Base-by-base conservation (phyloP, 2,888 invertebrate species). In the Acleris emargana region DNA sequence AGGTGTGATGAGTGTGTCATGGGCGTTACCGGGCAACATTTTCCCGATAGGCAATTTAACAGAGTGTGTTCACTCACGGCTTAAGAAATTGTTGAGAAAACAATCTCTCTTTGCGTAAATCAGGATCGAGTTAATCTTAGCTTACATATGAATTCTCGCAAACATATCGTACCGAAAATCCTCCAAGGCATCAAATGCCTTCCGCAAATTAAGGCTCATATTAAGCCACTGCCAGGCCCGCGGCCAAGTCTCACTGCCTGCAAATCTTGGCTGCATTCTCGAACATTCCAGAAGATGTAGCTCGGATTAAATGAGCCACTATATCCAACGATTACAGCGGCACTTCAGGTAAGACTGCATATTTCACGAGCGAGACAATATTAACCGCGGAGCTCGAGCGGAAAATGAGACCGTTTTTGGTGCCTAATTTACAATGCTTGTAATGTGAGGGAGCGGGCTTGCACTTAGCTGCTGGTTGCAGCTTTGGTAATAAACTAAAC, bases 311-410 rank as follows among this genome's bases (percentile, higher is more conserved):
- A 87, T 87, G 89, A 86, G 80, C 89, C 88, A 84, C 84, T 89
- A 86, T 87, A 89, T 88, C 84, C 86, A 81, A 86, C 91, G 87
- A 91, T 91, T 92, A 91, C 89, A 87, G 83, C 87, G 81, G 76
- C 80, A 76, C 77, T 81, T 81, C 90, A 91, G 91, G 91, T 91
- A 87, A 87, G 84, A 76, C 81, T 87, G 88, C 87, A 89, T 90
- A 89, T 89, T 89, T 91, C 79, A 88, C 81, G 76, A 81, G 81
- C 83, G 87, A 90, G 90, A 90, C 91, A 88, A 89, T 91, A 90
- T 91, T 91, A 91, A 89, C 86, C 84, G 85, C 85, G 83, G 93
- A 93, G 90, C 93, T 94, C 93, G 93, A 89, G 93, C 90, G 94
- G 94, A 94, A 94, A 90, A 89, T 84, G 87, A 88, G 86, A 88